Evolutionary conservation across 2,797 vertebrate species (phyloP).

Genomic region (Champsocephalus esox): DNA sequence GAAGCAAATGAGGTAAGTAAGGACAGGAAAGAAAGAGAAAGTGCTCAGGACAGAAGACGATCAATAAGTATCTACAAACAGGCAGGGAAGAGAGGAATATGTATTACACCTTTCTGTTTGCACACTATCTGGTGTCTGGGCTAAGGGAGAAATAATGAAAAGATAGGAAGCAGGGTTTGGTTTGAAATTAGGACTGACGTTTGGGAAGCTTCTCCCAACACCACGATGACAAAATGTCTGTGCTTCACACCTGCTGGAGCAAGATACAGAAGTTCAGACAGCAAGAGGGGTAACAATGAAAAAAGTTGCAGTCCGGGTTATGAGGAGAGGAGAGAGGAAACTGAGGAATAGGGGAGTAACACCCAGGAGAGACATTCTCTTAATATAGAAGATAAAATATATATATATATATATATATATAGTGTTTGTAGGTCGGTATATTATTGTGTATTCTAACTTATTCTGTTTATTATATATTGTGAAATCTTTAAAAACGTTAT

Average conservation of each 20-base stretch:
- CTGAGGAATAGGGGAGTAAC: conserved; percentile 2
- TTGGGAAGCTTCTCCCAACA: conserved; percentile 58
- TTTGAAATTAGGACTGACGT: conserved; percentile 58
- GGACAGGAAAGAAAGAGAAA: conserved; percentile 19
- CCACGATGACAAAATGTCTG: conserved; percentile 34
- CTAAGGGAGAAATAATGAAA: conserved; percentile 58
- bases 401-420: too few relatives aligned
- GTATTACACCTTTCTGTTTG: conserved; percentile 52
- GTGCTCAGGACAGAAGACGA: conserved; percentile 31
- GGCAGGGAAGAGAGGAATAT: conserved; percentile 33
- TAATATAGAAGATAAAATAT: background rate
- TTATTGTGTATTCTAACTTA: too few relatives aligned
- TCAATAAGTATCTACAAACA: conserved; percentile 41
- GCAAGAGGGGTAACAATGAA: conserved; percentile 13
- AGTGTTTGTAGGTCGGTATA: too few relatives aligned
- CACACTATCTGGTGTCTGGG: conserved; percentile 44
- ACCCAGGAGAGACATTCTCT: background rate
- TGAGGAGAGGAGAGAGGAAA: conserved; percentile 7
- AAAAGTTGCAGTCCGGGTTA: conserved; percentile 4
- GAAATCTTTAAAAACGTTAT: too few relatives aligned
- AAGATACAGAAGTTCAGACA: conserved; percentile 54
- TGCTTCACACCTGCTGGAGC: conserved; percentile 49
- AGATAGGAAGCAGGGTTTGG: conserved; percentile 38
- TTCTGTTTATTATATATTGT: too few relatives aligned
- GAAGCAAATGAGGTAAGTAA: conserved; percentile 30